Evolutionary conservation across 1,140 invertebrate species (phyloP).

Genomic region (Eupristina koningsbergeri): DNA sequence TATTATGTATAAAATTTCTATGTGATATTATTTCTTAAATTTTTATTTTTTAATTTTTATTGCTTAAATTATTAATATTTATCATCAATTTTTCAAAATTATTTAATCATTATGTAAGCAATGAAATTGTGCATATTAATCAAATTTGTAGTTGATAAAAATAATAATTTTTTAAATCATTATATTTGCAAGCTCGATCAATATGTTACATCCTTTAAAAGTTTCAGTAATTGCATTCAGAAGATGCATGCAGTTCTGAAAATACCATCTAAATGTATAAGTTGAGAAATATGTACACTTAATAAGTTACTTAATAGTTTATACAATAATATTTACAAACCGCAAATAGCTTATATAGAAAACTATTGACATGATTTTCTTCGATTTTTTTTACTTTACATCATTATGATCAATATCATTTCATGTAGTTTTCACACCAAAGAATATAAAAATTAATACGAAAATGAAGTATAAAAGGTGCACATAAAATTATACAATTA

Average conservation of each 20-base stretch:
- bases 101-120: neutral
- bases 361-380: slow-evolving; percentile 59
- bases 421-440: slow-evolving; percentile 56
- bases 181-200: slow-evolving; percentile 36
- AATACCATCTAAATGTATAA: neutral
- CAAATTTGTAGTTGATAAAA: neutral
- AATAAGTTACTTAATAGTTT: slow-evolving; percentile 40
- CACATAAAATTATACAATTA: slow-evolving; percentile 50
- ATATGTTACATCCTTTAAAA: slow-evolving; percentile 21
- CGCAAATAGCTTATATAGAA: slow-evolving; percentile 58
- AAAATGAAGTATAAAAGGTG: slow-evolving; percentile 55
- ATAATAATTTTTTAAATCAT: no score
- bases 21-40: neutral
- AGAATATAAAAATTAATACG: slow-evolving; percentile 57
- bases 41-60: neutral
- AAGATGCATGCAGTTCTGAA: neutral
- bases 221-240: slow-evolving; percentile 15
- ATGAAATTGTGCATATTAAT: neutral
- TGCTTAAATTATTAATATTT: neutral
- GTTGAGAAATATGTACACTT: slow-evolving; percentile 30
- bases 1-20: no score
- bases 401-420: neutral
- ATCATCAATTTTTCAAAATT: neutral
- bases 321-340: slow-evolving; percentile 62
- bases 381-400: slow-evolving; percentile 50